Percentiles rank a stretch among this genome's conserved stretches.
phyloP scores from a whole-genome alignment of 1,140 invertebrate genomes.

The Drosophila auraria region DNA sequence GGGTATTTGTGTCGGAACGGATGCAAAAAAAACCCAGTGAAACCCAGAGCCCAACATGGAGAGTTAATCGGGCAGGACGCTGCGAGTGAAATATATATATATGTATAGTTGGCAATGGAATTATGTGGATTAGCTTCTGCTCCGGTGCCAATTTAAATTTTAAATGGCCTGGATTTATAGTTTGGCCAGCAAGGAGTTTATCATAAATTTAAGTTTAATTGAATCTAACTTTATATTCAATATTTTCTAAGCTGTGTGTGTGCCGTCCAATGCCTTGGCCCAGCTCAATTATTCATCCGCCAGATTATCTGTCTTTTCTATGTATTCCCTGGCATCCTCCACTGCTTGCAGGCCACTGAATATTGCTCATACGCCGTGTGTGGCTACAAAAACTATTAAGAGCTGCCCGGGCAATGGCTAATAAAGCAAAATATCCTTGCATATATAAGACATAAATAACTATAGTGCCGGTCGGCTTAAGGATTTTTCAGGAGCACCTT shows the following conservation, averaged over 20 bases:
- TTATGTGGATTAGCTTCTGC: slow-evolving; percentile 38
- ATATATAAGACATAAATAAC: slow-evolving; percentile 47
- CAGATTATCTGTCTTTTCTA: slow-evolving; percentile 10
- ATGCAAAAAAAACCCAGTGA: slow-evolving; percentile 16
- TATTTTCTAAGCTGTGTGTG: slow-evolving; percentile 6
- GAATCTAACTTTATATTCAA: slow-evolving; percentile 24
- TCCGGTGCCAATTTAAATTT: slow-evolving; percentile 38
- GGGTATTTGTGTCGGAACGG: slow-evolving; percentile 26
- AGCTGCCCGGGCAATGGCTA: slow-evolving; percentile 35
- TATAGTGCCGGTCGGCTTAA: slow-evolving; percentile 28
- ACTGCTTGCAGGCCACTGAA: slow-evolving; percentile 26
- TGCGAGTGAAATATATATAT: slow-evolving; percentile 1
- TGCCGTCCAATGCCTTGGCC: not conserved
- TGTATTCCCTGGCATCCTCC: not conserved
- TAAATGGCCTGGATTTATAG: slow-evolving; percentile 18
- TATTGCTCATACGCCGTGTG: slow-evolving; percentile 57
- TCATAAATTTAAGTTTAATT: slow-evolving; percentile 39
- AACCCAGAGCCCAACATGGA: slow-evolving; percentile 8
- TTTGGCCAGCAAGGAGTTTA: slow-evolving; percentile 8
- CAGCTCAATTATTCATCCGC: slow-evolving; percentile 6
- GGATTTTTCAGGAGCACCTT: slow-evolving; percentile 24
- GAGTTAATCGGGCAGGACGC: slow-evolving; percentile 19
- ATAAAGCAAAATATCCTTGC: slow-evolving; percentile 43
- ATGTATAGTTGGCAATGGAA: slow-evolving; percentile 21
- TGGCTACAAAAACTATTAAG: slow-evolving; percentile 22